These are phyloP conservation scores for Anguilla obscura DNA, from an alignment of 2,797 vertebrate species.

Conservation along the genomic window DNA sequence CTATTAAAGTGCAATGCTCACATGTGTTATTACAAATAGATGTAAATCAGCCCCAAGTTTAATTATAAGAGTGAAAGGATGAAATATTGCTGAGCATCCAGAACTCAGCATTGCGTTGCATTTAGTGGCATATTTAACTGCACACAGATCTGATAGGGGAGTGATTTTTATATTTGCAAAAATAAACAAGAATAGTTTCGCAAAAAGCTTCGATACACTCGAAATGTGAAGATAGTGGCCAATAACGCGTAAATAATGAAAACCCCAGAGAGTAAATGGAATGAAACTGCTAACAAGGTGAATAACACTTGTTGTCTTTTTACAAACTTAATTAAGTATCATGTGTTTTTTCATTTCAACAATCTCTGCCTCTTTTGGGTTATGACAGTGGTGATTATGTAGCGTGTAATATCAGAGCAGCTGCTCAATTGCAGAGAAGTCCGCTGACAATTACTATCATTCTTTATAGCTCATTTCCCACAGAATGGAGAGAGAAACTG, in stretches of 20 bases:
- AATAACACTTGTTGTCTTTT: slow-evolving; percentile 49
- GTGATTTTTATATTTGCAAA: background rate
- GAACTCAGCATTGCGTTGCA: background rate
- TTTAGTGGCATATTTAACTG: background rate
- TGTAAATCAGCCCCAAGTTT: background rate
- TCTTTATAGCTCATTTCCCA: slow-evolving; percentile 85
- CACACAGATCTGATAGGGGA: background rate
- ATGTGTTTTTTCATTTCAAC: slow-evolving; percentile 52
- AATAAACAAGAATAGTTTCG: no score
- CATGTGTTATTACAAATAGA: background rate
- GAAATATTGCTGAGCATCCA: background rate
- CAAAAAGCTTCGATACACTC: slow-evolving; percentile 31
- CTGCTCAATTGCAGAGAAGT: slow-evolving; percentile 86
- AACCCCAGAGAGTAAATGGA: slow-evolving; percentile 32
- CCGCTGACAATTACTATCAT: slow-evolving; percentile 85
- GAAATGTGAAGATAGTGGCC: background rate
- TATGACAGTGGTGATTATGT: slow-evolving; percentile 77
- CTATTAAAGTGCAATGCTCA: background rate
- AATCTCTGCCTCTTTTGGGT: slow-evolving; percentile 55
- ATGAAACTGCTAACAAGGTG: slow-evolving; percentile 53
- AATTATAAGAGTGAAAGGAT: slow-evolving; percentile 3
- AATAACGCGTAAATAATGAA: background rate
- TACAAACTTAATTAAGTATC: slow-evolving; percentile 54
- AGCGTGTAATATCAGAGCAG: slow-evolving; percentile 72
- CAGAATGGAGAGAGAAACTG: slow-evolving; percentile 65